Base-by-base conservation (phyloP, 2,797 vertebrate genomes). In the Agapornis canus region DNA sequence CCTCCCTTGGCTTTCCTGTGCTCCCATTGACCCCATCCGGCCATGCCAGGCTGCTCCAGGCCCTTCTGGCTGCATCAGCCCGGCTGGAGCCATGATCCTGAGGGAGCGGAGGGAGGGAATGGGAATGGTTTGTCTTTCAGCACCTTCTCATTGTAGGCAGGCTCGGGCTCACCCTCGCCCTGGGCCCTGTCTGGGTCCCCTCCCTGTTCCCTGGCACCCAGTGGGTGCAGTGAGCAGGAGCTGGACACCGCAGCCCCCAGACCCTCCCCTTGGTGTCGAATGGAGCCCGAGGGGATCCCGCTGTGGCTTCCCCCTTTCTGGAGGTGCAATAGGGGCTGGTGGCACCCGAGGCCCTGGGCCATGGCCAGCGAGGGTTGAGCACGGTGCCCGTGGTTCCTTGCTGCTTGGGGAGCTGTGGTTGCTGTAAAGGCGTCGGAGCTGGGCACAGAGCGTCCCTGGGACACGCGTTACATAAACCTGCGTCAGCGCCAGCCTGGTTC, bases 121-220 rank as follows among this genome's bases (percentile, higher is more conserved):
- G 65, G 73, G 51, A 70, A 73, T 48, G 57, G 48, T 70, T 81
- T 2, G 21, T 94, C 94, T 96, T 84, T 96, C 95, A 95, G 92
- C 95, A 68, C 95, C 85, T 95, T 95, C 87, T 96, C 95, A 96
- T 96, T 27, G 26, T 70, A 19, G 81, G 78, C 61, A 91, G 95
- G 84, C 25, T 6, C 32, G 22, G 94, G 87, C 92, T 92, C 90
- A 16, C 95, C 95, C 79, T 84, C 17, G 92, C 94, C 92, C 75
- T 63, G 32, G 82, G 94, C 95, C 82, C 66, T 86, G 94, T 92
- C 95, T 94, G 92, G 93, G 82, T 96, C 90, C 87, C 94, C 94
- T 95, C 95, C 95, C 94, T 89, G 78, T 96, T 96, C 92, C 86
- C 82, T 94, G 94, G 95, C 95, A 96, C 90, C 81, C 86, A 54